phyloP scores from a whole-genome alignment of 2,888 invertebrate genomes.

The Epinotia ramella region DNA sequence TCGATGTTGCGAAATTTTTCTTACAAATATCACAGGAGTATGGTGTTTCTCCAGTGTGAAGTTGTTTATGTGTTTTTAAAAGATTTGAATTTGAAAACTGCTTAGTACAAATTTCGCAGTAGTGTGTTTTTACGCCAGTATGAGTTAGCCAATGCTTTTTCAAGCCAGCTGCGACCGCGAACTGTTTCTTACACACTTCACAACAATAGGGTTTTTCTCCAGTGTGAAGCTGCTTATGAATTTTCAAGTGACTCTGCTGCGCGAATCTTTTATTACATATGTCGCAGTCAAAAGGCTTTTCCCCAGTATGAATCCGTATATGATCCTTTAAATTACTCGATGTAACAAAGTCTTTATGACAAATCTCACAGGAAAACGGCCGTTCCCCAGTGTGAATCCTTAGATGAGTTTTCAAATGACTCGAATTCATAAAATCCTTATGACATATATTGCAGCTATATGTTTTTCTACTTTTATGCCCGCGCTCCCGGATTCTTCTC shows the following conservation, averaged over 20 bases:
- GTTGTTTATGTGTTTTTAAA: background rate
- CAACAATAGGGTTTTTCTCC: background rate
- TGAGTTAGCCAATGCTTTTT: background rate
- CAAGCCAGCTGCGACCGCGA: background rate
- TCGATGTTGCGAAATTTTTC: background rate
- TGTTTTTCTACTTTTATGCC: background rate
- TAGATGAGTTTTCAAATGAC: background rate
- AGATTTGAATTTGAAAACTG: background rate
- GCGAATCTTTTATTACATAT: background rate
- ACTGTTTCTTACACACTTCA: background rate
- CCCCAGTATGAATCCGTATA: background rate
- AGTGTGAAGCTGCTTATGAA: background rate
- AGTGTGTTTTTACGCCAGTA: background rate
- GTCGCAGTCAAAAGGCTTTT: background rate
- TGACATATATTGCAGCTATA: background rate
- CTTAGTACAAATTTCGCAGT: background rate
- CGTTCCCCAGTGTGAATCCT: background rate
- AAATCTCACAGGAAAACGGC: background rate
- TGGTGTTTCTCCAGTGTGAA: background rate
- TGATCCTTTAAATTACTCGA: slow-evolving; percentile 2
- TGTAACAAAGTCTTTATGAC: background rate
- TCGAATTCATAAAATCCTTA: background rate
- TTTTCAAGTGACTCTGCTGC: background rate
- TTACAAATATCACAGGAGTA: background rate
- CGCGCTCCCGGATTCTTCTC: background rate